Conservation (phyloP, 2,113 vertebrate genomes). For the Aspidoscelis tigris region DNA sequence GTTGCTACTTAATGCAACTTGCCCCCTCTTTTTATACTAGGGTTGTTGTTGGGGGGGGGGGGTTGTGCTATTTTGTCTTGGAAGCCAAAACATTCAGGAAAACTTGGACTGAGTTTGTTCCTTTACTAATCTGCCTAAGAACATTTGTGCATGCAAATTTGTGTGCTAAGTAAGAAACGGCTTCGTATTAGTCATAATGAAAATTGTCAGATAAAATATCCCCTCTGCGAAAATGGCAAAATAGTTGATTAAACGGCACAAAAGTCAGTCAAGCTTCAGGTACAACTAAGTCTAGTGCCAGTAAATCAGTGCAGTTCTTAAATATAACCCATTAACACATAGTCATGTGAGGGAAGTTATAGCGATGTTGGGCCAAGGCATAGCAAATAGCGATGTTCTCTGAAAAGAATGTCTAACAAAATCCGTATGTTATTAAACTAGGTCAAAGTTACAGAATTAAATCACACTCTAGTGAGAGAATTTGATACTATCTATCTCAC, state of each 20-base stretch:
- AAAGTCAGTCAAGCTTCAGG: slow-evolving; percentile 30
- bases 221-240: slow-evolving; percentile 39
- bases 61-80: background rate
- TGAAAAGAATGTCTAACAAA: slow-evolving; percentile 21
- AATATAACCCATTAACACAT: slow-evolving; percentile 9
- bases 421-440: background rate
- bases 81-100: background rate
- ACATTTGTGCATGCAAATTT: background rate
- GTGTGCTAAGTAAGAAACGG: slow-evolving; percentile 18
- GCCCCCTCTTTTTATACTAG: too few relatives aligned
- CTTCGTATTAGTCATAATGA: slow-evolving; percentile 34
- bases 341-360: background rate
- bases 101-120: background rate
- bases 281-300: slow-evolving; percentile 12
- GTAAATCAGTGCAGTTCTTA: background rate
- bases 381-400: background rate
- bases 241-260: slow-evolving; percentile 39
- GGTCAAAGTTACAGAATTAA: fast-evolving
- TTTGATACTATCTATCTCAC: background rate
- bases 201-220: slow-evolving; percentile 40
- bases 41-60: too few relatives aligned
- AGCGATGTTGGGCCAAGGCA: slow-evolving; percentile 12
- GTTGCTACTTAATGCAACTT: too few relatives aligned
- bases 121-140: background rate
- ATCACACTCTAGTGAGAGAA: slow-evolving; percentile 33